Evolutionary conservation across 2,113 vertebrate species (phyloP), one percentile per base, ranked within the genome.

Genomic region (Rostratula benghalensis): DNA sequence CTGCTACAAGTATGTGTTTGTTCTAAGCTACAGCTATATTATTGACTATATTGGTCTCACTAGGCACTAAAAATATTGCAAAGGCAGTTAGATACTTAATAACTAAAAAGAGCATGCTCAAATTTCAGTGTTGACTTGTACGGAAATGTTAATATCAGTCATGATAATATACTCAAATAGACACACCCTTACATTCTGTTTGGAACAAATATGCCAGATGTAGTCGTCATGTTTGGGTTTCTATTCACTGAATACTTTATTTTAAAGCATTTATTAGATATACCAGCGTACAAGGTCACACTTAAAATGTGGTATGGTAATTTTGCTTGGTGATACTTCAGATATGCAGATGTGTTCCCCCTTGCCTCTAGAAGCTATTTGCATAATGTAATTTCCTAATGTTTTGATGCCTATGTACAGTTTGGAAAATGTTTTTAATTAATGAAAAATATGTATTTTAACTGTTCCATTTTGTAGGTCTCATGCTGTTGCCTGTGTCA

Each of bases 401-500:
- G 41, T 18, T 93, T 75, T 78, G 16, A n/a, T 95, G 17, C 14
- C 19, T 60, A 2, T 18, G 1, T 46, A 59, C 8, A 9, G 2
- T 30, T 76, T 28, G 35, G 17, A 35, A 93, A 80, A 54, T 12
- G 5, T 22, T 83, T 79, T 35, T 43, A 68, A 45, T 6, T 63
- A 2, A 15, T 61, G 13, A 31, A 93, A 53, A 53, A 21, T 31
- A 9, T 6, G 0, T 79, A 12, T 90, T 87, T 89, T 68, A 61
- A 87, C 51, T 89, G 10, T 91, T 93, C 56, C 59, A 22, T 39
- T 39, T 97, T 95, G 18, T 97, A 99, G 99, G 97, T 99, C 99
- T 96, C 99, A 99, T 90, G 99, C 99, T 96, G 99, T 99, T 67
- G 99, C 99, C 48, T 99, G 99, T 4, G 99, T 99, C 91, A 99